These are phyloP conservation scores for Elysia chlorotica DNA, from an alignment of 1,140 invertebrate genomes.

Conservation along the genomic window DNA sequence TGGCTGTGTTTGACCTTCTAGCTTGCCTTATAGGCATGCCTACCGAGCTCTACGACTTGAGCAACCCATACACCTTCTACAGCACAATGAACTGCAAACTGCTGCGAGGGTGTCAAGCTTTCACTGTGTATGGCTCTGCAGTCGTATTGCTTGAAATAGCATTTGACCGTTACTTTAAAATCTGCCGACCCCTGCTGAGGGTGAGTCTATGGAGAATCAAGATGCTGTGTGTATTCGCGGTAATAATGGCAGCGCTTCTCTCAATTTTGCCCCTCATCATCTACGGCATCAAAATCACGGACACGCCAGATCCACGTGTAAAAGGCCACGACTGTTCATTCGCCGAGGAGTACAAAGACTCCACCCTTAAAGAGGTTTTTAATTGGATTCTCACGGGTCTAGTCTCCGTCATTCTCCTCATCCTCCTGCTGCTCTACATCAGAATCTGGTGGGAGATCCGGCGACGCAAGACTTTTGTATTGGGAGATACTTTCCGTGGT, in stretches of 20 bases:
- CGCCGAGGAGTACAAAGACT: slow-evolving; percentile 29
- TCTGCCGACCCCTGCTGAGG: slow-evolving; percentile 41
- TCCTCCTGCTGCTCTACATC: slow-evolving; percentile 37
- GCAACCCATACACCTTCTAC: slow-evolving; percentile 45
- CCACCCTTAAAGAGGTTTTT: slow-evolving; percentile 31
- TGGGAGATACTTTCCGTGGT: slow-evolving; percentile 33
- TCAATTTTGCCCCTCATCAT: slow-evolving; percentile 29
- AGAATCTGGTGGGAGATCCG: slow-evolving; percentile 43
- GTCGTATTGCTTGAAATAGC: slow-evolving; percentile 43
- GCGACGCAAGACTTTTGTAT: slow-evolving; percentile 29
- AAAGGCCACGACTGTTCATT: slow-evolving; percentile 41
- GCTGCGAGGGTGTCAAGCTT: slow-evolving; percentile 25
- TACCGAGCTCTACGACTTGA: slow-evolving; percentile 41
- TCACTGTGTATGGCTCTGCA: slow-evolving; percentile 41
- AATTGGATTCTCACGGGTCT: slow-evolving; percentile 29
- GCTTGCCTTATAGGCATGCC: slow-evolving; percentile 46
- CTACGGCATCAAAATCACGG: slow-evolving; percentile 32
- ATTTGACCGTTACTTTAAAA: slow-evolving; percentile 49
- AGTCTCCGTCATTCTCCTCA: slow-evolving; percentile 32
- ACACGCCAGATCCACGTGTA: slow-evolving; percentile 17
- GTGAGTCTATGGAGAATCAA: slow-evolving; percentile 37
- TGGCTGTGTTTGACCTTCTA: slow-evolving; percentile 48
- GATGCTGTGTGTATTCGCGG: slow-evolving; percentile 34
- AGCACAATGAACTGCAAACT: slow-evolving; percentile 38
- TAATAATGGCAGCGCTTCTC: slow-evolving; percentile 31